phyloP scores from a whole-genome alignment of 2,888 invertebrate genomes.

The Aporophyla lueneburgensis region DNA sequence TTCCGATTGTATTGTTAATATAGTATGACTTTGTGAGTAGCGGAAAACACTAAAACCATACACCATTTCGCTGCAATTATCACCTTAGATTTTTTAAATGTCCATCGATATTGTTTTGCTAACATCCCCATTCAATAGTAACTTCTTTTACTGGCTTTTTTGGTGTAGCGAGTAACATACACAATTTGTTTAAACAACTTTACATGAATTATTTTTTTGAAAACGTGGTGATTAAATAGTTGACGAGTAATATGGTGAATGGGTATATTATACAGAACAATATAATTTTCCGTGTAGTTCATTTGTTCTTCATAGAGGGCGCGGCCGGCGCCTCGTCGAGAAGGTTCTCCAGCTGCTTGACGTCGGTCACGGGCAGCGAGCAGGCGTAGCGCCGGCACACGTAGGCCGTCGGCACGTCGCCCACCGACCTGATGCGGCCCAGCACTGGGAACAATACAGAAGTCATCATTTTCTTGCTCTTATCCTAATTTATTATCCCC shows the following conservation, averaged over 20 bases:
- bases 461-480: neutral
- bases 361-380: slow-evolving; percentile 93
- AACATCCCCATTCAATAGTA: slow-evolving; percentile 53
- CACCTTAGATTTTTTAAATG: slow-evolving; percentile 24
- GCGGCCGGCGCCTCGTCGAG: slow-evolving; percentile 85
- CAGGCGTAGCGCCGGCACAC: slow-evolving; percentile 95
- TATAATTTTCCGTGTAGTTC: slow-evolving; percentile 42
- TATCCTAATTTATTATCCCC: neutral
- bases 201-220: slow-evolving; percentile 31
- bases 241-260: slow-evolving; percentile 52
- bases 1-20: slow-evolving; percentile 29
- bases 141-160: neutral
- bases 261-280: slow-evolving; percentile 57
- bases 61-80: slow-evolving; percentile 22
- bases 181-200: neutral
- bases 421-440: slow-evolving; percentile 88
- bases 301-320: slow-evolving; percentile 60
- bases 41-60: slow-evolving; percentile 33
- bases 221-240: slow-evolving; percentile 37
- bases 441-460: slow-evolving; percentile 74
- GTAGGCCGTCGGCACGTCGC: slow-evolving; percentile 93
- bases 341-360: slow-evolving; percentile 91
- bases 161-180: neutral
- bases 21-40: slow-evolving; percentile 33
- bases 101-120: slow-evolving; percentile 32